Conservation (phyloP, 2,888 invertebrate species). For the Melieria crassipennis region DNA sequence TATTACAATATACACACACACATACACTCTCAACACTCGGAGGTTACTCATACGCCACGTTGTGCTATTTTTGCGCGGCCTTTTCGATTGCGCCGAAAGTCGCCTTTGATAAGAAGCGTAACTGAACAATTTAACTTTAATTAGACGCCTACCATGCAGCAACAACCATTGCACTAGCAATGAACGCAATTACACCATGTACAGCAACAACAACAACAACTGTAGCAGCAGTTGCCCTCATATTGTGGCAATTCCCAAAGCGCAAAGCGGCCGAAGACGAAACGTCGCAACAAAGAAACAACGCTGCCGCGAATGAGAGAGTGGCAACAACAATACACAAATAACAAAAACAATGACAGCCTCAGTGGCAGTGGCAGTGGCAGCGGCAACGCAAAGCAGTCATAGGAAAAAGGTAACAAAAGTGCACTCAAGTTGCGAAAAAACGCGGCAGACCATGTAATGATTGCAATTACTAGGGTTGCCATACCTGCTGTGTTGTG, state of each 20-base stretch:
- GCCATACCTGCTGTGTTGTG: conserved; percentile 31
- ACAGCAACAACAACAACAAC: not conserved
- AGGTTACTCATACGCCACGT: too few relatives aligned
- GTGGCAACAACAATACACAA: not conserved
- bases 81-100: too few relatives aligned
- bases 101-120: not conserved
- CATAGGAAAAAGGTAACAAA: conserved; percentile 27
- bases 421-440: conserved; percentile 60
- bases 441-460: conserved; percentile 49
- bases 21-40: too few relatives aligned
- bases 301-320: not conserved
- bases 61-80: too few relatives aligned
- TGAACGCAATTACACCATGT: too few relatives aligned
- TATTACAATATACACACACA: too few relatives aligned
- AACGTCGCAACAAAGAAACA: not conserved
- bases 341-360: not conserved
- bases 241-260: too few relatives aligned
- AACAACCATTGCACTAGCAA: not conserved
- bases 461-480: conserved; percentile 46
- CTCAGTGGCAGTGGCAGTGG: not conserved
- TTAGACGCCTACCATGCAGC: conserved; percentile 20
- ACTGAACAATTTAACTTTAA: conserved; percentile 22
- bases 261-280: not conserved
- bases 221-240: conserved; percentile 4
- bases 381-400: not conserved